Conservation (phyloP, 2,888 invertebrate genomes). For the Parnassius orleans region DNA sequence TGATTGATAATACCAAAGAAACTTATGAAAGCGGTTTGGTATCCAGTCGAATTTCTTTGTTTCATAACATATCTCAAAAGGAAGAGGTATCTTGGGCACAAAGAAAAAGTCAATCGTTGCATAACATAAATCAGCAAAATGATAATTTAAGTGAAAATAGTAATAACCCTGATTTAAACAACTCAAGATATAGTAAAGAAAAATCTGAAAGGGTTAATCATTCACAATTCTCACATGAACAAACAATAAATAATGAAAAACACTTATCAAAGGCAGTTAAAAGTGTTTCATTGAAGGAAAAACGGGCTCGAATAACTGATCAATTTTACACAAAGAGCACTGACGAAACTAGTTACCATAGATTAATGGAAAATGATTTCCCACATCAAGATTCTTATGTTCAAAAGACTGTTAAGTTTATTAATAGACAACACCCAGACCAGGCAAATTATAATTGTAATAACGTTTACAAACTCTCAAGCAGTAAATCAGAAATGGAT, state of each 20-base stretch:
- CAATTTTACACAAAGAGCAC: constrained; percentile 46
- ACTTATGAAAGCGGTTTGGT: constrained; percentile 68
- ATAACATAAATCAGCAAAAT: constrained; percentile 51
- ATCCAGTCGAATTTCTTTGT: constrained; percentile 73
- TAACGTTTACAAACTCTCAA: constrained; percentile 51
- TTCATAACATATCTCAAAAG: constrained; percentile 66
- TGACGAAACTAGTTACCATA: constrained; percentile 36
- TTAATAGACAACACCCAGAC: constrained; percentile 36
- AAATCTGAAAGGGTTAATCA: constrained; percentile 4
- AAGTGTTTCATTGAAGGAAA: constrained; percentile 42
- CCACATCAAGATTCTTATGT: constrained; percentile 35
- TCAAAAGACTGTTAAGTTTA: constrained; percentile 37
- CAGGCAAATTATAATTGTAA: constrained; percentile 37
- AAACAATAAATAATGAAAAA: constrained; percentile 9
- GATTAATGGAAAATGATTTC: constrained; percentile 30
- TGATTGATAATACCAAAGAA: constrained; percentile 42
- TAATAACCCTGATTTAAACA: constrained; percentile 24
- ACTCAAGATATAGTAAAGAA: constrained; percentile 11
- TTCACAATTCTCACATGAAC: not conserved
- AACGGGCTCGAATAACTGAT: constrained; percentile 46
- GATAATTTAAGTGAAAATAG: constrained; percentile 25
- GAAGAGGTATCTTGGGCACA: constrained; percentile 53
- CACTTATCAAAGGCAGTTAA: constrained; percentile 12
- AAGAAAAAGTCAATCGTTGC: constrained; percentile 57
- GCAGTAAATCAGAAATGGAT: constrained; percentile 77